These are phyloP conservation scores for Pantala flavescens DNA, from an alignment of 1,140 invertebrate genomes.

Conservation along the genomic window DNA sequence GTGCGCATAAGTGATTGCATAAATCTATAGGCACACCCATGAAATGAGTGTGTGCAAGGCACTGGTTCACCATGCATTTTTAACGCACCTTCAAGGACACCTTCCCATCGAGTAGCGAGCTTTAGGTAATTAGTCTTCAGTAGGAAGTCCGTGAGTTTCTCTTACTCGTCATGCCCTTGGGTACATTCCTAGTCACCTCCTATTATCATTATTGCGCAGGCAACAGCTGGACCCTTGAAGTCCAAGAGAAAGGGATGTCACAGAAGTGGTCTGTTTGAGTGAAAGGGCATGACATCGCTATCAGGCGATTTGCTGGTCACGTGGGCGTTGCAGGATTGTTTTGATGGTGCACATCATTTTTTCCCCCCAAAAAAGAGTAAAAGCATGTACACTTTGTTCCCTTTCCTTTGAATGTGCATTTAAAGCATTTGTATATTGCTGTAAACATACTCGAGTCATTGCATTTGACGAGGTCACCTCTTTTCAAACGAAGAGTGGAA, in stretches of 20 bases:
- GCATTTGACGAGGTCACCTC: not conserved
- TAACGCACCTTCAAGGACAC: conserved; percentile 4
- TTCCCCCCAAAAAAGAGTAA: not conserved
- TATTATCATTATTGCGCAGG: no score
- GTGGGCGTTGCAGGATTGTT: not conserved
- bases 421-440: not conserved
- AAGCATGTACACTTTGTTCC: not conserved
- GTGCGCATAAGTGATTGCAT: not conserved
- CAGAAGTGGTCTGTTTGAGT: no score
- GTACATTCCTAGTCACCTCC: no score
- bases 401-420: not conserved
- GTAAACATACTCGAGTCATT: not conserved
- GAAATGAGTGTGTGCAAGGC: not conserved
- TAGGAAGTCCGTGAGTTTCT: no score
- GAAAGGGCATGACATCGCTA: no score
- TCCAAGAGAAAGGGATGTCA: no score
- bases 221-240: no score
- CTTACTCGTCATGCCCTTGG: no score
- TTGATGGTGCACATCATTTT: not conserved
- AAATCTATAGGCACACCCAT: not conserved
- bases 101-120: not conserved
- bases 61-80: not conserved
- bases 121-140: not conserved
- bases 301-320: no score
- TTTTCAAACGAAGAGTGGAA: no score